A percentile compares a stretch with the other conserved stretches of the same genome.
These are phyloP conservation scores for Lepilemur ruficaudatus DNA, from an alignment of 2,797 vertebrate genomes.

Conservation along the genomic window DNA sequence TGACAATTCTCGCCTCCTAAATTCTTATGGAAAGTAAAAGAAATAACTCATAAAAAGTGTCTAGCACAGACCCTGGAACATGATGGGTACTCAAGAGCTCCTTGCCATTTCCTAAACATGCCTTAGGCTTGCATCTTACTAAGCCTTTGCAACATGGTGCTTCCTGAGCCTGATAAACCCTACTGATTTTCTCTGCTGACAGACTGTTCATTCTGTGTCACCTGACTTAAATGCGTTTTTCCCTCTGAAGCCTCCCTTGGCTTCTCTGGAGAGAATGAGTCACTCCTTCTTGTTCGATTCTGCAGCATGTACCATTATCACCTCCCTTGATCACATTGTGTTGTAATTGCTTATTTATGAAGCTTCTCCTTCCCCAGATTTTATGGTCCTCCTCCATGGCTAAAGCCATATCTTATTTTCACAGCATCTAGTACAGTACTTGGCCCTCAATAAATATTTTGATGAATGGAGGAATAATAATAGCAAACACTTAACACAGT, in stretches of 20 bases:
- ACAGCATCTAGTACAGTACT: neutral
- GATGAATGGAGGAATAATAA: slow-evolving; percentile 48
- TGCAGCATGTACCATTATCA: neutral
- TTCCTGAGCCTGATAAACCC: neutral
- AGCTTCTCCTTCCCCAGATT: neutral
- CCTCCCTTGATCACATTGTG: neutral
- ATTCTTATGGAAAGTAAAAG: slow-evolving; percentile 6
- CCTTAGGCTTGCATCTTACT: neutral
- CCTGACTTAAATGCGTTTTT: neutral
- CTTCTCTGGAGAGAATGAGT: slow-evolving; percentile 25
- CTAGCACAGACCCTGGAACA: neutral
- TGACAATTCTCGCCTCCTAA: neutral
- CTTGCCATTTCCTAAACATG: neutral
- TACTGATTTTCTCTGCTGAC: slow-evolving; percentile 17
- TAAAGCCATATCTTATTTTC: slow-evolving; percentile 51
- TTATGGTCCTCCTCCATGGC: neutral
- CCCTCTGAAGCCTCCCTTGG: neutral
- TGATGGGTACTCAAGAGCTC: neutral
- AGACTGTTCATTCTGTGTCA: neutral
- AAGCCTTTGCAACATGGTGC: neutral
- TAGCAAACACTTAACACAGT: neutral
- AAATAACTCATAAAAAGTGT: neutral
- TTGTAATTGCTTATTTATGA: slow-evolving; percentile 38
- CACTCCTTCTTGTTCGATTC: neutral
- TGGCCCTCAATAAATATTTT: slow-evolving; percentile 39